phyloP scores from a whole-genome alignment of 2,888 invertebrate species.

The Xanthostigma xanthostigma region DNA sequence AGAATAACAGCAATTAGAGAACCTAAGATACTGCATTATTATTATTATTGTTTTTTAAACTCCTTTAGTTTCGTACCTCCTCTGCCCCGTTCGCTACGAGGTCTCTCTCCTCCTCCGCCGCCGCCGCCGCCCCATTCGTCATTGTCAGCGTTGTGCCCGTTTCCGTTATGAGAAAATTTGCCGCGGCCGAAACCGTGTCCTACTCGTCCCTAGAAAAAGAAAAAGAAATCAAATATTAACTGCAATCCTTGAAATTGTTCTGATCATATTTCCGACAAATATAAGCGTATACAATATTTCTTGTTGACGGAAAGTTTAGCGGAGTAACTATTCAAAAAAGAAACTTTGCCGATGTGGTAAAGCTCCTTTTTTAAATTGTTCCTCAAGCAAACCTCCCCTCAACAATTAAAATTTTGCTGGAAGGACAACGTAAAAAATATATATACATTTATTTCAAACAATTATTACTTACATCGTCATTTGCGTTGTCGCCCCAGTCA shows the following conservation, averaged over 20 bases:
- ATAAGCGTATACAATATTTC: neutral
- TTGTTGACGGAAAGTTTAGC: too few species aligned
- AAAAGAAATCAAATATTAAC: conserved; percentile 10
- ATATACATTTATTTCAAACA: too few species aligned
- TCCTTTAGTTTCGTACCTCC: conserved; percentile 17
- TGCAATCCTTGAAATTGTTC: too few species aligned
- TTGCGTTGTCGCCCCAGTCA: conserved; percentile 8
- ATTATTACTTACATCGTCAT: conserved; percentile 7
- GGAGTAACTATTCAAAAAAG: too few species aligned
- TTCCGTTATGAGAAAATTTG: conserved; percentile 14
- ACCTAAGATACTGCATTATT: too few species aligned
- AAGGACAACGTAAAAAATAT: too few species aligned
- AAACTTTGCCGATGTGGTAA: too few species aligned
- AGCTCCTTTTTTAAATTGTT: too few species aligned
- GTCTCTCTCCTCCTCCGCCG: conserved; percentile 23
- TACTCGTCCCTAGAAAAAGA: conserved; percentile 3
- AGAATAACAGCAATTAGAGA: conserved; percentile 7
- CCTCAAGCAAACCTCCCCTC: too few species aligned
- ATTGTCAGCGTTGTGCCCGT: conserved; percentile 28
- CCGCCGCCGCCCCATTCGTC: conserved; percentile 25
- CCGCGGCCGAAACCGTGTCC: conserved; percentile 11
- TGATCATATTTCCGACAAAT: neutral
- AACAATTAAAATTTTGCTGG: too few species aligned
- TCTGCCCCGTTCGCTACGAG: conserved; percentile 28
- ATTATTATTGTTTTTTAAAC: too few species aligned